phyloP scores from a whole-genome alignment of 1,140 invertebrate genomes.

The Tetragnatha versicolor region DNA sequence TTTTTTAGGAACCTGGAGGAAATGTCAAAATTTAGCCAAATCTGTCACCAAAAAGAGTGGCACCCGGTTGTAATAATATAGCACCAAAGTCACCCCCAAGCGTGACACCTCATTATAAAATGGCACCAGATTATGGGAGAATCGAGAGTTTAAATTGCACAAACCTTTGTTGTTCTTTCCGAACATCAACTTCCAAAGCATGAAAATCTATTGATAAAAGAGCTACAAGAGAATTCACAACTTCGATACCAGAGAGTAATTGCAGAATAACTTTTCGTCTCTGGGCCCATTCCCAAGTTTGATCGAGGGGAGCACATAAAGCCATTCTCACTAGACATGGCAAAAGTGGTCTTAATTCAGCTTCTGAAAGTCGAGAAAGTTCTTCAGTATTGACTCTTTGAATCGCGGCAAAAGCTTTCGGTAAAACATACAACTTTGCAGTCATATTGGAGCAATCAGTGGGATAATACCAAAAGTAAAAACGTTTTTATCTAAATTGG shows the following conservation, averaged over 20 bases:
- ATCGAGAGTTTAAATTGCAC: neutral
- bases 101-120: no score
- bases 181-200: conserved; percentile 87
- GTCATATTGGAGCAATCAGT: no score
- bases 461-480: no score
- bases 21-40: no score
- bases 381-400: conserved; percentile 79
- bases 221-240: conserved; percentile 93
- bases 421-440: conserved; percentile 64
- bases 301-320: conserved; percentile 85
- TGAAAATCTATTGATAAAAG: conserved; percentile 94
- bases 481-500: neutral
- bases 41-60: no score
- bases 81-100: no score
- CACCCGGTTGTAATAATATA: no score
- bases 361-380: conserved; percentile 66
- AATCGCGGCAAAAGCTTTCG: conserved; percentile 77
- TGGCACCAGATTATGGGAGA: neutral
- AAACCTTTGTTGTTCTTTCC: conserved; percentile 81
- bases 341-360: conserved; percentile 85
- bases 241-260: conserved; percentile 87
- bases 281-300: conserved; percentile 80
- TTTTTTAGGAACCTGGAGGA: no score
- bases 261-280: conserved; percentile 86
- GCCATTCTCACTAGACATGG: conserved; percentile 92